Evolutionary conservation across 2,797 vertebrate species (phyloP), one percentile per base, ranked within the genome.

Genomic region (Botia kubotai): DNA sequence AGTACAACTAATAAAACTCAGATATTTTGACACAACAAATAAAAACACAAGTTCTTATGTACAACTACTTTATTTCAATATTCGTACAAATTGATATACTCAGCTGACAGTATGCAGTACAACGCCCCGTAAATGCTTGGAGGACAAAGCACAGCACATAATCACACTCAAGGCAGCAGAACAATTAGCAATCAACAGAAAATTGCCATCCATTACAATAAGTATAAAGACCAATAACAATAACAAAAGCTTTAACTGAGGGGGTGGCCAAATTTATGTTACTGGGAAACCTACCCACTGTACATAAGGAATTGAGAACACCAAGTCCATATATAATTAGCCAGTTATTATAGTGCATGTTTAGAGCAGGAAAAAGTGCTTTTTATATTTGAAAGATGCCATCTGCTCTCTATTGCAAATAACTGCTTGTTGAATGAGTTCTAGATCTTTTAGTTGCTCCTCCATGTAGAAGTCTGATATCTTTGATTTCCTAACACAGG

Each of bases 21-120:
- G 7, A 6, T 39, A 6, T 39, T 39, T 4, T 8, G 36, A 39
- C 36, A 26, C 36, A 39, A 73, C 3, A 67, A 75, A 72, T 7
- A 66, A 57, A 57, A 39, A 69, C 29, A 50, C 2, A 48, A 58
- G 26, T 4, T 33, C 73, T 63, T 81, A 85, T 85, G 80, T 85
- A 88, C 79, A 89, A 87, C 85, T 85, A 82, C 87, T 90, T 90
- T 90, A 89, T 90, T 90, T 87, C 19, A 86, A 86, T 81, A 86
- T 85, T 84, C 75, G 82, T 88, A 90, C 87, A 90, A 90, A 90
- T 87, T 13, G 43, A 81, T 83, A 88, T 68, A 85, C 50, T 87
- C 53, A 86, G 82, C 83, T 77, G 81, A 88, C 83, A 82, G 72
- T 80, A 65, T 76, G 66, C 65, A 87, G 75, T 78, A 87, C 70